Percentiles rank a stretch among this genome's conserved stretches.
These are phyloP conservation scores for Astreopora myriophthalma DNA, from an alignment of 64 coral and sea anemone species.

Conservation along the genomic window DNA sequence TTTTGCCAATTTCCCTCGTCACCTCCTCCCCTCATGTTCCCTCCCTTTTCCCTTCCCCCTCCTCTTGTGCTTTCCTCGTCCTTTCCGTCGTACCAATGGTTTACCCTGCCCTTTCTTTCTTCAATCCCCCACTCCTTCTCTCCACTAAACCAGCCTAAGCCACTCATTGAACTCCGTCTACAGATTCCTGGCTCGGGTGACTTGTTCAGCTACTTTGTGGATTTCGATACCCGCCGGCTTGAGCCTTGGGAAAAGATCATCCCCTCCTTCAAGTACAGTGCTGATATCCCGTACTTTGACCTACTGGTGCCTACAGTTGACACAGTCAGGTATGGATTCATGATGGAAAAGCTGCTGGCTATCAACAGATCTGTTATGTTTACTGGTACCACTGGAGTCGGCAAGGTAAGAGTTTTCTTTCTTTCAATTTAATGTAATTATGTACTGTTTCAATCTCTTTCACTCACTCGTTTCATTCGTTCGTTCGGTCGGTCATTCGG, in stretches of 20 bases:
- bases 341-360: constrained; percentile 90
- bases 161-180: neutral
- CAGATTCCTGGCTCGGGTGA: constrained; percentile 94
- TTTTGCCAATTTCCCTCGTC: too few species aligned
- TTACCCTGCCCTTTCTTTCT: neutral
- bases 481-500: neutral
- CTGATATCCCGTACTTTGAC: constrained; percentile 92
- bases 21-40: neutral
- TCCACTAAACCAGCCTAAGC: too few species aligned
- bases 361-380: constrained; percentile 95
- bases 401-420: constrained; percentile 97
- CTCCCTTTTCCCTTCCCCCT: neutral
- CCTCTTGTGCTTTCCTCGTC: neutral
- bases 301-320: constrained; percentile 96
- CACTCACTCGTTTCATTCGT: too few species aligned
- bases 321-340: constrained; percentile 93
- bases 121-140: too few species aligned
- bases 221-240: constrained; percentile 94
- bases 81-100: neutral
- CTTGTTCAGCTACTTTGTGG: constrained; percentile 96
- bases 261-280: constrained; percentile 91
- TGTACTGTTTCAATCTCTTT: too few species aligned
- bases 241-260: constrained; percentile 99
- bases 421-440: too few species aligned
- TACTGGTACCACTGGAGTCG: constrained; percentile 98